Base-by-base conservation (phyloP, 2,113 vertebrate genomes). In the Herpailurus yagouaroundi region DNA sequence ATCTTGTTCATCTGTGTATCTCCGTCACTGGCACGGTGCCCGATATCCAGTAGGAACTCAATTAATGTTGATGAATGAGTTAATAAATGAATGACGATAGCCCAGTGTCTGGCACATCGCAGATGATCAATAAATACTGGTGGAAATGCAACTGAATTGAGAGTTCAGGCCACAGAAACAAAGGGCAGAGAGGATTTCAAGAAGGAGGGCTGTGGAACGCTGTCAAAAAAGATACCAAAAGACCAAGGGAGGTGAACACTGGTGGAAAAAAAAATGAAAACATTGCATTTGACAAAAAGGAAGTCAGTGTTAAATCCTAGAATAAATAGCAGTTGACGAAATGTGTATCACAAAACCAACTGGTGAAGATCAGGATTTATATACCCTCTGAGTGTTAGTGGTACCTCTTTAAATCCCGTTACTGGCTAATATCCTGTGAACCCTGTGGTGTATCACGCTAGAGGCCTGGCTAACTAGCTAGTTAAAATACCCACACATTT, bases 1-100 rank as follows among this genome's bases (percentile, higher is more conserved):
- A 25, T 33, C 69, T 87, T 55, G n/a, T 66, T 90, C 83, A 90
- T 95, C 29, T 94, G 50, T 41, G 38, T 41, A 41, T 85, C 36
- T 88, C 25, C 18, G 25, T 48, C 52, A 52, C 25, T 98, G 97
- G 97, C 87, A 68, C 9, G 57, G 50, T 36, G 92, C 96, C 97
- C 29, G 0, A 87, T 48, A 89, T 8, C 64, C 52, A 66, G 84
- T n/a, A 77, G 87, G 92, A 94, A 96, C 97, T 98, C 96, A 94
- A 82, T 96, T 96, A 94, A 95, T 68, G 97, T 84, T 96, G 95
- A 98, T 82, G 87, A 96, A 98, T 95, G 96, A 97, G 80, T 60
- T 97, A 91, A 94, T 96, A 96, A 92, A 95, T 8, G 52, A 82
- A 96, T 85, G 90, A 94, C 84, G 95, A 97, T 95, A 95, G 80